A percentile compares a stretch with the other conserved stretches of the same genome.
phyloP scores from a whole-genome alignment of 2,113 vertebrate genomes.

The Grallaria varia region DNA sequence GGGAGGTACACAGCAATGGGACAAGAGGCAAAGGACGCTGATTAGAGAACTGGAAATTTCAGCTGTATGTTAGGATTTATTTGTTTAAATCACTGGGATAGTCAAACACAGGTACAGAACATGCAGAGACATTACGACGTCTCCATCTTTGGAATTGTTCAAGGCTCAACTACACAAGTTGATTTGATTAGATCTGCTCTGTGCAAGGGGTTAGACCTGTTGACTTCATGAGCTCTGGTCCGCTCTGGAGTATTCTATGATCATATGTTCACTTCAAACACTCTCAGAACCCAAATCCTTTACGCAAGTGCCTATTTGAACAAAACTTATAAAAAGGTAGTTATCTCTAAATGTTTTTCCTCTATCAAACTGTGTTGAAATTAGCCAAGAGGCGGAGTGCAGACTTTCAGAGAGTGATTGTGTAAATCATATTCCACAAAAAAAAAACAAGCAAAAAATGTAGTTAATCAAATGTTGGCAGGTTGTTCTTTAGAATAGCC shows the following conservation, averaged over 20 bases:
- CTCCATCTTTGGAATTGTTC: not conserved
- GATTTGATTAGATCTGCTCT: not conserved
- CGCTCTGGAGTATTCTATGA: not conserved
- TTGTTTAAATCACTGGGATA: not conserved
- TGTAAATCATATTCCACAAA: not conserved
- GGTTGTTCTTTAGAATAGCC: not conserved
- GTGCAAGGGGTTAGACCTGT: not conserved
- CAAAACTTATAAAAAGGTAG: not conserved
- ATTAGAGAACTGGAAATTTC: not conserved
- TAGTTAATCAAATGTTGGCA: constrained; percentile 11
- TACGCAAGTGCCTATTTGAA: not conserved
- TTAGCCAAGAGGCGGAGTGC: not conserved
- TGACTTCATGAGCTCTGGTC: not conserved
- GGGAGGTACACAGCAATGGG: rapidly evolving
- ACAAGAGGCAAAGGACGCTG: not conserved
- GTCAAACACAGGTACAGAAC: not conserved
- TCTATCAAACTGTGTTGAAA: not conserved
- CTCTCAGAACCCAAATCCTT: not conserved
- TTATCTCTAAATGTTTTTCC: not conserved
- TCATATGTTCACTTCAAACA: not conserved
- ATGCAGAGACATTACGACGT: not conserved
- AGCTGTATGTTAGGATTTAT: not conserved
- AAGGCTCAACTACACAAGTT: not conserved
- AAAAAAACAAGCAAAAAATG: not conserved
- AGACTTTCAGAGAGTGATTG: not conserved